Evolutionary conservation across 2,113 vertebrate species (phyloP), one percentile per base, ranked within the genome.

Genomic region (Silurus glanis): DNA sequence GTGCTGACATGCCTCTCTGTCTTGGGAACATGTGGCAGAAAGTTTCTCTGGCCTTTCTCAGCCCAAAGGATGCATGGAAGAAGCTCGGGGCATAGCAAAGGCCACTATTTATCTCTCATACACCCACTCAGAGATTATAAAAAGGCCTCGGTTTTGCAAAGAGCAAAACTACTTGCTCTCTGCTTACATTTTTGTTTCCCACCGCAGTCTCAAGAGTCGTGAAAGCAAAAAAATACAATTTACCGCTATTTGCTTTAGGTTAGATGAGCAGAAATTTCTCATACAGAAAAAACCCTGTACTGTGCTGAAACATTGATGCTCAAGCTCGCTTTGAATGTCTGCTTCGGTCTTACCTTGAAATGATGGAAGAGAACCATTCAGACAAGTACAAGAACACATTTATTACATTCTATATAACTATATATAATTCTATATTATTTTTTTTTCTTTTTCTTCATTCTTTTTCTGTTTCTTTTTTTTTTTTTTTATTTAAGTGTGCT

Each of bases 1-100:
- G 89, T 80, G 84, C 79, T 93, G 93, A 94, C 93, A 90, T 72
- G 86, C 91, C 88, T 83, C 92, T 94, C 91, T 91, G 92, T 95
- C 94, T 94, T 91, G 86, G 92, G 88, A 92, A 88, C 89, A 87
- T 90, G 91, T 91, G 92, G 88, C 87, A 88, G 91, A 86, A 89
- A 83, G 62, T 81, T 92, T 86, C 89, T 89, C 91, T 58, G 71
- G 82, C 76, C 81, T 88, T 91, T 85, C 84, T 82, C 88, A 67
- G 87, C 19, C 88, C 90, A 88, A 37, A 86, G 90, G 91, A 92
- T 85, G 90, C 91, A 90, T 91, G 89, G 90, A 92, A 89, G 90
- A 89, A 86, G 88, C 89, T 82, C 83, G 85, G 89, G 89, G 28
- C 72, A 86, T 90, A 76, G 83, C 85, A 94, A 94, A 94, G 92